A percentile compares a stretch with the other conserved stretches of the same genome.
phyloP scores from a whole-genome alignment of 2,797 vertebrate genomes.

The Octomys mimax region DNA sequence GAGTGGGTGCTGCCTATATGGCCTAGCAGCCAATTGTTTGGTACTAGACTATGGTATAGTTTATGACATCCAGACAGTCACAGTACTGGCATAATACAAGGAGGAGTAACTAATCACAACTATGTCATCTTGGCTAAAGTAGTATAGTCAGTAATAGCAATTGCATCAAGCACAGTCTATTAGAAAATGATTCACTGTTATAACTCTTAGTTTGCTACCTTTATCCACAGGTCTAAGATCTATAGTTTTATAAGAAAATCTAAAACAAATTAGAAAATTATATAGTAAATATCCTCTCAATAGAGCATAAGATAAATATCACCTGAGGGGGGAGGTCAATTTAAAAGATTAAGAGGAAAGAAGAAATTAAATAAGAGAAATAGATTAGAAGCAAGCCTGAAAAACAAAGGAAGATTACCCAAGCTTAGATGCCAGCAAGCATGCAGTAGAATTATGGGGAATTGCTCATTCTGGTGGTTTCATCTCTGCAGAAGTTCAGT shows the following conservation, averaged over 20 bases:
- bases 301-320: not conserved
- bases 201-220: not conserved
- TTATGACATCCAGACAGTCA: too few relatives aligned
- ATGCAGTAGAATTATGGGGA: not conserved
- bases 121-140: not conserved
- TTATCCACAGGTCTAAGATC: not conserved
- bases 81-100: not conserved
- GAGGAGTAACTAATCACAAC: not conserved
- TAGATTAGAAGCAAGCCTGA: not conserved
- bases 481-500: not conserved
- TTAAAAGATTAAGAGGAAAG: not conserved
- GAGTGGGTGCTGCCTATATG: too few relatives aligned
- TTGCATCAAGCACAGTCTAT: not conserved
- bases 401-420: not conserved
- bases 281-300: not conserved
- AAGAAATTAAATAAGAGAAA: not conserved
- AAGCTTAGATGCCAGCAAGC: not conserved
- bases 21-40: too few relatives aligned
- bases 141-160: not conserved
- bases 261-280: not conserved
- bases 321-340: not conserved
- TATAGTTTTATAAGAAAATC: not conserved
- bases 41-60: too few relatives aligned
- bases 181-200: not conserved
- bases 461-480: not conserved